A percentile compares a stretch with the other conserved stretches of the same genome.
These are phyloP conservation scores for Sphaerophoria taeniata DNA, from an alignment of 2,888 invertebrate genomes.

Conservation along the genomic window DNA sequence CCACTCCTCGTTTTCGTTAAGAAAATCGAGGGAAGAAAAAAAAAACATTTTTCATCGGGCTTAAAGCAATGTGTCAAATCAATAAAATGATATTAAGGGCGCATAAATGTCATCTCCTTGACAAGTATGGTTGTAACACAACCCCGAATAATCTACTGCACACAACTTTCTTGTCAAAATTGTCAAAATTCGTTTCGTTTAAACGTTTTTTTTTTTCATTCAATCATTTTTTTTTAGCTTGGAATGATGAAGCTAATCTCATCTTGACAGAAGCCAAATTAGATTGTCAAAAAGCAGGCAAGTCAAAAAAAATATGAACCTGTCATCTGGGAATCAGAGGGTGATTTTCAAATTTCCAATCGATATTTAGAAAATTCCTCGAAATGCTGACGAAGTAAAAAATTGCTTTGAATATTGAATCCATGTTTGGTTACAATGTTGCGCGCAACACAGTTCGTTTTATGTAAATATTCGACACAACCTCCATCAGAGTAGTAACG, in stretches of 20 bases:
- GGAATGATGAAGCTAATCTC: slow-evolving; percentile 17
- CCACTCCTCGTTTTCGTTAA: neutral
- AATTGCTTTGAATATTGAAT: neutral
- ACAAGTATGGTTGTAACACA: slow-evolving; percentile 16
- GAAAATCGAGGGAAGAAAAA: neutral
- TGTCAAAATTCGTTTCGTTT: slow-evolving; percentile 26
- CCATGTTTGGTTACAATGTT: slow-evolving; percentile 12
- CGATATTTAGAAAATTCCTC: neutral
- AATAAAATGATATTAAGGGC: neutral
- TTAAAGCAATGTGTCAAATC: slow-evolving; percentile 25
- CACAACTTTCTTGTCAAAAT: slow-evolving; percentile 15
- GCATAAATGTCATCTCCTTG: neutral
- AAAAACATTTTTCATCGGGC: neutral
- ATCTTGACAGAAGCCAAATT: slow-evolving; percentile 29
- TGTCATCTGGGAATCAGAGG: slow-evolving; percentile 8
- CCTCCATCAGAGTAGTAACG: neutral
- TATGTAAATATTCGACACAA: neutral
- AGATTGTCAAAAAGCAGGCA: slow-evolving; percentile 15
- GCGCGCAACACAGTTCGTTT: slow-evolving; percentile 16
- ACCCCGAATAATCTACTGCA: neutral
- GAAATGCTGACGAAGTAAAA: neutral
- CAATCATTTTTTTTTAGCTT: neutral
- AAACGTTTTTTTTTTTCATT: slow-evolving; percentile 8
- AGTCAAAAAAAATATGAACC: slow-evolving; percentile 13
- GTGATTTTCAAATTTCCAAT: slow-evolving; percentile 9